Percentiles rank a stretch among this genome's conserved stretches.
Conservation (phyloP, 1,140 invertebrate genomes). For the Paralvinella palmiformis region DNA sequence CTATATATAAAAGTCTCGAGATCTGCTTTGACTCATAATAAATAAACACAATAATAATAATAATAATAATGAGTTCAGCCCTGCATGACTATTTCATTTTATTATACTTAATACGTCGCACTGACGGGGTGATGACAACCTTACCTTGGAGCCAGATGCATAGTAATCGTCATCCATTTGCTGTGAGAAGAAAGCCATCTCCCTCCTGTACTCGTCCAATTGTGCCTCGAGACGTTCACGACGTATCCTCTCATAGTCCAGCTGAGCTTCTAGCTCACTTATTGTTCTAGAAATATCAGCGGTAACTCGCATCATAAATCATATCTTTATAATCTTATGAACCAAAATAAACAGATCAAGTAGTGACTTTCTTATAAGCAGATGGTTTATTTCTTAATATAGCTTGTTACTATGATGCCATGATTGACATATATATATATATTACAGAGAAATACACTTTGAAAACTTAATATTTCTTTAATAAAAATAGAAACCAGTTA, state of each 20-base stretch:
- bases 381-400: not conserved
- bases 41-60: too few species aligned
- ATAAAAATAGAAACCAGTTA: too few species aligned
- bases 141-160: too few species aligned
- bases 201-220: conserved; percentile 41
- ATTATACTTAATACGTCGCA: not conserved
- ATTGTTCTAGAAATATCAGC: conserved; percentile 41
- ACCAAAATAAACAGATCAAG: not conserved
- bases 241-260: conserved; percentile 48
- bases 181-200: not conserved
- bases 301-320: not conserved
- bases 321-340: not conserved
- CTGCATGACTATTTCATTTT: too few species aligned
- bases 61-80: too few species aligned
- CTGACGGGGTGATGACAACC: not conserved
- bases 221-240: conserved; percentile 48
- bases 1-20: too few species aligned
- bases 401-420: not conserved
- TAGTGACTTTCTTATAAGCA: not conserved
- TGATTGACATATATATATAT: too few species aligned
- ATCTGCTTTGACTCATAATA: too few species aligned
- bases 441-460: too few species aligned
- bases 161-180: too few species aligned
- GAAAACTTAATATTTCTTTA: too few species aligned
- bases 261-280: conserved; percentile 42